Conservation (phyloP, 2,888 invertebrate genomes). For the Catonia carolina region DNA sequence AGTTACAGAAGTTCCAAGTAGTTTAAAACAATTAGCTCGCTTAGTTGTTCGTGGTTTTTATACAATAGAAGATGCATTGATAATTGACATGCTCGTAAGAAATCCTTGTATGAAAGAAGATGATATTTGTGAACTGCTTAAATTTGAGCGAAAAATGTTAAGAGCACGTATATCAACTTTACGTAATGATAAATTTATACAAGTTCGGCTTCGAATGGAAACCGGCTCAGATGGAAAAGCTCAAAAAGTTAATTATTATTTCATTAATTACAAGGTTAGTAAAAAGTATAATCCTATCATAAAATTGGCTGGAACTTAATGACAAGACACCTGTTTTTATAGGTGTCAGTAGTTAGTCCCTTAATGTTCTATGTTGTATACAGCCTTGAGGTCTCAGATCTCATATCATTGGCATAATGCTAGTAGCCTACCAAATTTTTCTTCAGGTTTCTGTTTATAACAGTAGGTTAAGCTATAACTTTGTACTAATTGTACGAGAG, state of each 20-base stretch:
- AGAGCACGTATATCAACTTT: conserved; percentile 78
- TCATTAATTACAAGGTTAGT: conserved; percentile 82
- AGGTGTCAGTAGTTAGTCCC: too few species aligned
- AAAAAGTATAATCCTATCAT: too few species aligned
- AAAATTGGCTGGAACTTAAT: too few species aligned
- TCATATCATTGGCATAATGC: too few species aligned
- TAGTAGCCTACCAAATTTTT: too few species aligned
- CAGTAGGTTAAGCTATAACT: too few species aligned
- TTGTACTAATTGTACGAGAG: too few species aligned
- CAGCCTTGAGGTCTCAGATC: too few species aligned
- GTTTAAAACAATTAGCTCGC: conserved; percentile 84
- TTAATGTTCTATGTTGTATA: too few species aligned
- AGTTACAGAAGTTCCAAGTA: conserved; percentile 88
- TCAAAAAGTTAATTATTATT: conserved; percentile 94
- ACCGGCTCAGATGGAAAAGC: conserved; percentile 91
- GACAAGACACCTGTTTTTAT: too few species aligned
- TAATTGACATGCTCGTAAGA: conserved; percentile 91
- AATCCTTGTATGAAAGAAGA: conserved; percentile 95
- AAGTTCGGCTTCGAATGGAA: conserved; percentile 89
- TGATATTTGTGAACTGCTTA: conserved; percentile 81
- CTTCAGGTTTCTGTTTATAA: too few species aligned
- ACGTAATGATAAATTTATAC: conserved; percentile 88
- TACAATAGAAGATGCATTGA: conserved; percentile 85
- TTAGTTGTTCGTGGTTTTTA: conserved; percentile 91
- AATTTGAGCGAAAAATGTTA: conserved; percentile 90